Percentiles rank a stretch among this genome's conserved stretches.
Conservation (phyloP, 2,888 invertebrate genomes). For the Entomobrya multifasciata region DNA sequence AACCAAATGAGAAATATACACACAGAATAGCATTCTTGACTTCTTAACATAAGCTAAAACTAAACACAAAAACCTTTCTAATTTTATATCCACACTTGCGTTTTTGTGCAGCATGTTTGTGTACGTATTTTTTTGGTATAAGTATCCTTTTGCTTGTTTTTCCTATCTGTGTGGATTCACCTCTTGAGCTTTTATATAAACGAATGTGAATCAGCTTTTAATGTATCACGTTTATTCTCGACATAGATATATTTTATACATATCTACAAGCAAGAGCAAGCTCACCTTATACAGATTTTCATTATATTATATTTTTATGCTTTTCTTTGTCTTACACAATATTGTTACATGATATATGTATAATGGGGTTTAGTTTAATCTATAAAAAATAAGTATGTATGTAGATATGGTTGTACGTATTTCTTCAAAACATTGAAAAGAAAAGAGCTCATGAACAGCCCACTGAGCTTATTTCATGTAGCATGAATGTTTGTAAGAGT, state of each 20-base stretch:
- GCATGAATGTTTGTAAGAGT: conserved; percentile 21
- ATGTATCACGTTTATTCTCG: conserved; percentile 25
- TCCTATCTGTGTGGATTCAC: conserved; percentile 28
- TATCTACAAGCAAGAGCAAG: too few relatives aligned
- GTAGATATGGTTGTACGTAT: conserved; percentile 26
- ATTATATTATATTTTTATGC: conserved; percentile 48
- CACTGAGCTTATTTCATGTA: conserved; percentile 64
- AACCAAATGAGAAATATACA: background rate
- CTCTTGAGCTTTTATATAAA: conserved; percentile 39
- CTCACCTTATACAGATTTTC: conserved; percentile 32
- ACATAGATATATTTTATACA: background rate
- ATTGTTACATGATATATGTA: background rate
- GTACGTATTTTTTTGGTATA: background rate
- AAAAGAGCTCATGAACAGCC: conserved; percentile 59
- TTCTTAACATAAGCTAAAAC: conserved; percentile 21
- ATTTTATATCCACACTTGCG: background rate
- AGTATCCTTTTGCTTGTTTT: background rate
- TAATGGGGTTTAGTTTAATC: background rate
- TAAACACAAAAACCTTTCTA: conserved; percentile 33
- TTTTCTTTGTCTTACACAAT: conserved; percentile 18
- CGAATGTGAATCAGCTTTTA: conserved; percentile 43
- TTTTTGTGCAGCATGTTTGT: background rate
- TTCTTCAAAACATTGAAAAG: conserved; percentile 17
- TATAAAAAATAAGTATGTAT: background rate
- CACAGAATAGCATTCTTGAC: conserved; percentile 25